Evolutionary conservation across 1,140 invertebrate species (phyloP).

Genomic region (Chelonus insularis): DNA sequence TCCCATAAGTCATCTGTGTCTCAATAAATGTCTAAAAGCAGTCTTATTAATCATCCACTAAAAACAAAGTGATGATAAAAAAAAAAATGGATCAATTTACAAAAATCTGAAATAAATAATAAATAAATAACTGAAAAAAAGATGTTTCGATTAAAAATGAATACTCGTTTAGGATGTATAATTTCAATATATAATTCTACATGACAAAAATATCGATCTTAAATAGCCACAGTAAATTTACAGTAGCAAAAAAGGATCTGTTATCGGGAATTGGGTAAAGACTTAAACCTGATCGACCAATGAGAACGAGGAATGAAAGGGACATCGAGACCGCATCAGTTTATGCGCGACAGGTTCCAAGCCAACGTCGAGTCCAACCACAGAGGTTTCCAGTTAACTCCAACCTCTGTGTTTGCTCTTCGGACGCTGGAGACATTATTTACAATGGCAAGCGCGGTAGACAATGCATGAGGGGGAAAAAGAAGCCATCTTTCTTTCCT

Average conservation of each 20-base stretch:
- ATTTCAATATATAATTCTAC: too few species aligned
- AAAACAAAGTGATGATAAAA: too few species aligned
- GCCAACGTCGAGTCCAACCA: slow-evolving; percentile 15
- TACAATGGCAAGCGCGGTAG: slow-evolving; percentile 50
- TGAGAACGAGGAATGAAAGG: slow-evolving; percentile 39
- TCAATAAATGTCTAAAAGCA: too few species aligned
- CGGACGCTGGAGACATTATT: slow-evolving; percentile 53
- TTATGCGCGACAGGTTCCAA: slow-evolving; percentile 54
- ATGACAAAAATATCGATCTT: neutral
- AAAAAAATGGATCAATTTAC: too few species aligned
- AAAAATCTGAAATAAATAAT: too few species aligned
- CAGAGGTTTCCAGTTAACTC: slow-evolving; percentile 9
- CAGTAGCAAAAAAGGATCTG: slow-evolving; percentile 3
- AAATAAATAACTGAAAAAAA: too few species aligned
- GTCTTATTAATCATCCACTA: too few species aligned
- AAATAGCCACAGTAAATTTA: neutral
- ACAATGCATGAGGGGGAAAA: slow-evolving; percentile 47
- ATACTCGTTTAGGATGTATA: too few species aligned
- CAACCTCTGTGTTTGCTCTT: slow-evolving; percentile 13
- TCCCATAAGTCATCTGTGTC: too few species aligned
- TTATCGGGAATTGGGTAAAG: slow-evolving; percentile 16
- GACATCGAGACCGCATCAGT: slow-evolving; percentile 52
- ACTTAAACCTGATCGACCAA: slow-evolving; percentile 35
- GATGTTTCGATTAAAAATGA: too few species aligned
- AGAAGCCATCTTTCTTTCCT: slow-evolving; percentile 53